Conservation (phyloP, 2,113 vertebrate genomes). For the Tapirus terrestris region DNA sequence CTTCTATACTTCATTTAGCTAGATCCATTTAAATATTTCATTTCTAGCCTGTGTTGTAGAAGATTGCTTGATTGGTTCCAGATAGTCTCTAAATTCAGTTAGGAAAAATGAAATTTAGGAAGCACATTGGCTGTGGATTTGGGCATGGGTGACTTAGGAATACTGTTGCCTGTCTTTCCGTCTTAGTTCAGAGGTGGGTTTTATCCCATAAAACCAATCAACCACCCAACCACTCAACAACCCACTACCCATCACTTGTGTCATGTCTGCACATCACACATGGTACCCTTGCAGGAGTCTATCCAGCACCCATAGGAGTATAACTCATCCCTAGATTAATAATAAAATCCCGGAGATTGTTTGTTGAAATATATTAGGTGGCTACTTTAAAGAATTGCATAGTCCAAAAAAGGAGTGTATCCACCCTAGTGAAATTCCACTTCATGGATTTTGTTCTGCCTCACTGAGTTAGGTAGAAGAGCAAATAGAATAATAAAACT, state of each 20-base stretch:
- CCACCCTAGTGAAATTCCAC: not conserved
- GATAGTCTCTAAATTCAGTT: not conserved
- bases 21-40: not conserved
- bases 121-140: not conserved
- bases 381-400: not conserved
- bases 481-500: not conserved
- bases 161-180: not conserved
- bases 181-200: not conserved
- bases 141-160: not conserved
- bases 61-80: not conserved
- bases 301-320: not conserved
- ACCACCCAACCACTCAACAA: not conserved
- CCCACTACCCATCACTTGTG: not conserved
- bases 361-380: not conserved
- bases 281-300: not conserved
- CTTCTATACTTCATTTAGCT: not conserved
- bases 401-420: not conserved
- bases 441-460: not conserved
- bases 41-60: not conserved
- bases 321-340: not conserved
- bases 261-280: not conserved
- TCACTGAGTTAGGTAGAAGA: not conserved
- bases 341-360: not conserved
- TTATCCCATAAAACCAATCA: not conserved
- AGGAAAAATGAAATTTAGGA: slow-evolving; percentile 20